Percentiles rank a stretch among this genome's conserved stretches.
phyloP scores from a whole-genome alignment of 2,888 invertebrate genomes.

The Portevinia maculata region DNA sequence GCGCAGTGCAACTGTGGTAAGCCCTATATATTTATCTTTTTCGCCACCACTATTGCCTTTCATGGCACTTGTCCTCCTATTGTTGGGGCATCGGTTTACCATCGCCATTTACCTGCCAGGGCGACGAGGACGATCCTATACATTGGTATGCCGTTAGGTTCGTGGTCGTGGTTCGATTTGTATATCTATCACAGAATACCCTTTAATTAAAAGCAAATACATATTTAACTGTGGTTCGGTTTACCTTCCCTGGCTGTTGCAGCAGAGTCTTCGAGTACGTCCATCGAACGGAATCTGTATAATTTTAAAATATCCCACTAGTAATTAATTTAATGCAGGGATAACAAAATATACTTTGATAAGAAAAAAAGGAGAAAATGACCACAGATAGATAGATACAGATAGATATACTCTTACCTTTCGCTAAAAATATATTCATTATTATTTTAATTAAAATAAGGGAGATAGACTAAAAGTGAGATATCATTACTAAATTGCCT shows the following conservation, averaged over 20 bases:
- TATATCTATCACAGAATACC: constrained; percentile 59
- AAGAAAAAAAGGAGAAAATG: neutral
- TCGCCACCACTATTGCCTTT: constrained; percentile 17
- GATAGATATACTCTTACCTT: neutral
- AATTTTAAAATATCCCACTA: constrained; percentile 63
- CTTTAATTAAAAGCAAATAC: constrained; percentile 74
- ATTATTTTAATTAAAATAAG: constrained; percentile 64
- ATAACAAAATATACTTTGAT: constrained; percentile 15
- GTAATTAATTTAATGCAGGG: constrained; percentile 54
- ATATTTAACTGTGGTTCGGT: constrained; percentile 24
- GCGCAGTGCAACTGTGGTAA: constrained; percentile 54
- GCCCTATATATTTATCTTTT: constrained; percentile 70
- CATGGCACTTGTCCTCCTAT: too few species aligned
- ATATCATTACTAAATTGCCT: constrained; percentile 1
- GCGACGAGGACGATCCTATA: neutral
- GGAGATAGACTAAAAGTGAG: constrained; percentile 21
- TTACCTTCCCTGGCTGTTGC: neutral
- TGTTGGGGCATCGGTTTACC: neutral
- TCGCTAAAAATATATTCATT: constrained; percentile 14
- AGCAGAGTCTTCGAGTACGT: neutral
- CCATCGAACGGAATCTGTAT: constrained; percentile 26
- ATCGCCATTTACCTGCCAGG: constrained; percentile 4
- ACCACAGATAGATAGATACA: constrained; percentile 14
- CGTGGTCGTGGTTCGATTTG: constrained; percentile 60
- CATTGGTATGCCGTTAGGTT: constrained; percentile 21